Percentiles rank a stretch among this genome's conserved stretches.
These are phyloP conservation scores for Sclerurus mexicanus DNA, from an alignment of 2,113 vertebrate genomes.

Conservation along the genomic window DNA sequence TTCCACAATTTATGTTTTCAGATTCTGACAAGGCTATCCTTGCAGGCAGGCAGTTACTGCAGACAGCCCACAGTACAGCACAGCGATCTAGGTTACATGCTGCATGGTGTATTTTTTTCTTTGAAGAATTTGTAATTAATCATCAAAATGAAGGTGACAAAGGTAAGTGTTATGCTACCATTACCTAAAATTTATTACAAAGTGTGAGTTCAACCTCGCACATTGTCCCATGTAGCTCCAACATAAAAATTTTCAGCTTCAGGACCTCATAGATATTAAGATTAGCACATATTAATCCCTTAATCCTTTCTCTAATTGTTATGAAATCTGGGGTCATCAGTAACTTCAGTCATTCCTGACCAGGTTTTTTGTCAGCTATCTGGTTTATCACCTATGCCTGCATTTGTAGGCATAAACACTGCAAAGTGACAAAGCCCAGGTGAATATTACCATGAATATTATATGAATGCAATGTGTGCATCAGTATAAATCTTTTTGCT, in stretches of 20 bases:
- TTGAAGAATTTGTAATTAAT: neutral
- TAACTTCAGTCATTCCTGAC: neutral
- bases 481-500: neutral
- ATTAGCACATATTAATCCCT: conserved; percentile 20
- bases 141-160: neutral
- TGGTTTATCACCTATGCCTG: neutral
- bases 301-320: conserved; percentile 27
- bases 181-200: neutral
- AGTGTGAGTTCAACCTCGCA: neutral
- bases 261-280: conserved; percentile 14
- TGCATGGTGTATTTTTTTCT: neutral
- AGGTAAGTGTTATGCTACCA: neutral
- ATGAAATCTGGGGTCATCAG: conserved; percentile 4
- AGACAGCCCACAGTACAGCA: neutral
- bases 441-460: neutral
- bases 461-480: neutral
- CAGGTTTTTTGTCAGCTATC: neutral
- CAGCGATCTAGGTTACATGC: neutral
- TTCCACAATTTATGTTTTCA: neutral
- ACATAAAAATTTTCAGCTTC: conserved; percentile 2
- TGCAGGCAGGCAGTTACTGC: neutral
- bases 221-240: neutral
- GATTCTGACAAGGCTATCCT: neutral
- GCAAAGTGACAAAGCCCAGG: neutral
- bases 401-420: neutral